These are phyloP conservation scores for Nephrotoma appendiculata DNA, from an alignment of 2,888 invertebrate species.

Conservation along the genomic window DNA sequence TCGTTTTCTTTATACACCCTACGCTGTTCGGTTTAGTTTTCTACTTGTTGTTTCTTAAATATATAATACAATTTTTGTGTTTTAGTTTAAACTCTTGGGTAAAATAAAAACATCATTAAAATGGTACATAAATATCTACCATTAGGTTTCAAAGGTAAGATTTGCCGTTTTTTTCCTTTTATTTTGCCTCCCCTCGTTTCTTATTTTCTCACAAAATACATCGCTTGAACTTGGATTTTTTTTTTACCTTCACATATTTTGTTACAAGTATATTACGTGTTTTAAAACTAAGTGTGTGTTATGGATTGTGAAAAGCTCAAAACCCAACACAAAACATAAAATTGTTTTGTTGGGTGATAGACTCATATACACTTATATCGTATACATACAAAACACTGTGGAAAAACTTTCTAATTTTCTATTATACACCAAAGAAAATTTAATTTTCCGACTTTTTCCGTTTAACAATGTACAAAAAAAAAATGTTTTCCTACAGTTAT, in stretches of 20 bases:
- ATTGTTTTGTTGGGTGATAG: neutral
- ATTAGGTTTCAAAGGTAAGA: neutral
- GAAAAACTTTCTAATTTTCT: neutral
- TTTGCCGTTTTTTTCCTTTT: neutral
- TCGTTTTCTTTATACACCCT: too few relatives aligned
- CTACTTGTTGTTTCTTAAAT: neutral
- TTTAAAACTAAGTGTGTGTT: neutral
- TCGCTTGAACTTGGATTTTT: neutral
- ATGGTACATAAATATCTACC: neutral
- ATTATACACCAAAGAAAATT: neutral
- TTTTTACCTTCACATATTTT: neutral
- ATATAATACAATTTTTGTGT: neutral
- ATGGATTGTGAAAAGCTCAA: neutral
- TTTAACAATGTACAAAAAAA: neutral
- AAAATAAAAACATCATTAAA: neutral
- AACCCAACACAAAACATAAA: neutral
- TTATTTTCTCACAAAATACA: neutral
- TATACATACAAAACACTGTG: neutral
- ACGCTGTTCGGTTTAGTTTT: neutral
- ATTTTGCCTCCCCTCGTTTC: neutral
- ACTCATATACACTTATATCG: neutral
- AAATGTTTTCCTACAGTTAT: neutral
- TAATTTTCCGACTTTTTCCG: neutral
- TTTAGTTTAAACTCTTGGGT: neutral
- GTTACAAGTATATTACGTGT: neutral